A percentile compares a stretch with the other conserved stretches of the same genome.
Conservation (phyloP, 1,140 invertebrate species). For the Carposina sasakii region DNA sequence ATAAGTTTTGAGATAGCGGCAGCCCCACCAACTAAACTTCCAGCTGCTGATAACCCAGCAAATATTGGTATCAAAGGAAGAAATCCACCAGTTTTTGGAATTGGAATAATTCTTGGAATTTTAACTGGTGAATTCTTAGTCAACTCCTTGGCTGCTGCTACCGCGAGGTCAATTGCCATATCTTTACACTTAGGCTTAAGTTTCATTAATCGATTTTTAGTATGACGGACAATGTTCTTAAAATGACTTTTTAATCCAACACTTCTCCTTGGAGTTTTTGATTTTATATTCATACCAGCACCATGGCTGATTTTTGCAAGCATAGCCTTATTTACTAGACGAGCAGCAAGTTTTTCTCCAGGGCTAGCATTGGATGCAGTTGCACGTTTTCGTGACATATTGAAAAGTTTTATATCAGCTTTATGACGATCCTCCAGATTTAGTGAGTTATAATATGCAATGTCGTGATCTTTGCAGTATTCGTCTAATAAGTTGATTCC, state of each 20-base stretch:
- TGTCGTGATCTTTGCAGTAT: slow-evolving; percentile 12
- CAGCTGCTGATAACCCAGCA: slow-evolving; percentile 42
- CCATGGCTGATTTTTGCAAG: slow-evolving; percentile 17
- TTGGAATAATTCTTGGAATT: slow-evolving; percentile 38
- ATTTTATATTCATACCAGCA: no score
- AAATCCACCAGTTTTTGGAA: slow-evolving; percentile 45
- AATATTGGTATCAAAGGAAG: slow-evolving; percentile 48
- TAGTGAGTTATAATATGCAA: slow-evolving; percentile 16
- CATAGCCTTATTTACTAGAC: no score
- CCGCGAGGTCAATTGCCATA: slow-evolving; percentile 3
- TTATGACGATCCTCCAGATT: no score
- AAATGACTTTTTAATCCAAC: slow-evolving; percentile 10
- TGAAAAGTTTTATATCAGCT: no score
- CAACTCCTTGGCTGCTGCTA: slow-evolving; percentile 7
- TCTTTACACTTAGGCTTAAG: slow-evolving; percentile 16
- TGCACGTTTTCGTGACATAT: no score
- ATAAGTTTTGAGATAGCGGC: slow-evolving; percentile 31
- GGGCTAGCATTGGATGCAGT: no score
- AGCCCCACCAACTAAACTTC: slow-evolving; percentile 32
- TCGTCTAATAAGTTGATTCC: slow-evolving; percentile 36
- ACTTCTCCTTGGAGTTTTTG: no score
- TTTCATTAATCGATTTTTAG: slow-evolving; percentile 17
- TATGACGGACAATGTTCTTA: slow-evolving; percentile 3
- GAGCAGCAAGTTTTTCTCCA: no score
- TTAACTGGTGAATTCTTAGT: slow-evolving; percentile 7